Conservation (phyloP, 2,797 vertebrate genomes). For the Chiroxiphia lanceolata region DNA sequence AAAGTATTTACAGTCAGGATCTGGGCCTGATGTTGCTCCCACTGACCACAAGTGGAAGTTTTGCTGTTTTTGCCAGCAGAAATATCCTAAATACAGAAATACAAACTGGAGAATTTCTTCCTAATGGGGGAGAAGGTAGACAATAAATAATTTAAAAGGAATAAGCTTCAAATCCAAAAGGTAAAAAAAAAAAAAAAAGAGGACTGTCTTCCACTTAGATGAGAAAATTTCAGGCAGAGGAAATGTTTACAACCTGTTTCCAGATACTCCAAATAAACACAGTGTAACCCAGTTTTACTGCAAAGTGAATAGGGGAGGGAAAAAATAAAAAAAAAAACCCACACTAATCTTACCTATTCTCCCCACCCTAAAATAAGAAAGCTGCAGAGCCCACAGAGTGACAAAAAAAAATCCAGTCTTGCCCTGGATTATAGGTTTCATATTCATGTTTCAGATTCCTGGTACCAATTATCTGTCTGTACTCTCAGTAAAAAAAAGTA, state of each 20-base stretch:
- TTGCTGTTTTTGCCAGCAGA: neutral
- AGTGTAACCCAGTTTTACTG: neutral
- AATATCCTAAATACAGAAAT: neutral
- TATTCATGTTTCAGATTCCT: neutral
- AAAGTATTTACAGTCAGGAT: neutral
- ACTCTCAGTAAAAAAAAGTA: neutral
- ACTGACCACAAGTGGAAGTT: conserved; percentile 28
- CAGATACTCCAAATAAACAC: neutral
- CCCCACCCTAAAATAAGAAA: neutral
- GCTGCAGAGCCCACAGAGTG: neutral
- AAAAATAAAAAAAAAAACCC: neutral
- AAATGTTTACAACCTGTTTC: neutral
- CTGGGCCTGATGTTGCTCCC: neutral
- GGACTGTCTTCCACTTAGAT: neutral
- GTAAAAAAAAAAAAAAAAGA: neutral
- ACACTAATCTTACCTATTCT: neutral
- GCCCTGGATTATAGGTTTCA: neutral
- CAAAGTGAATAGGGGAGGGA: neutral
- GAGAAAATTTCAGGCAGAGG: neutral
- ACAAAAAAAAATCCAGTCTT: neutral
- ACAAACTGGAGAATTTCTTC: neutral
- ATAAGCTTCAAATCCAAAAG: neutral
- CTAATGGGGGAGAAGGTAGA: neutral
- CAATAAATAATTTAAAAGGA: neutral
- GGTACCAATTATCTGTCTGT: neutral